Evolutionary conservation across 2,888 invertebrate species (phyloP).

Genomic region (Morpho achilles): DNA sequence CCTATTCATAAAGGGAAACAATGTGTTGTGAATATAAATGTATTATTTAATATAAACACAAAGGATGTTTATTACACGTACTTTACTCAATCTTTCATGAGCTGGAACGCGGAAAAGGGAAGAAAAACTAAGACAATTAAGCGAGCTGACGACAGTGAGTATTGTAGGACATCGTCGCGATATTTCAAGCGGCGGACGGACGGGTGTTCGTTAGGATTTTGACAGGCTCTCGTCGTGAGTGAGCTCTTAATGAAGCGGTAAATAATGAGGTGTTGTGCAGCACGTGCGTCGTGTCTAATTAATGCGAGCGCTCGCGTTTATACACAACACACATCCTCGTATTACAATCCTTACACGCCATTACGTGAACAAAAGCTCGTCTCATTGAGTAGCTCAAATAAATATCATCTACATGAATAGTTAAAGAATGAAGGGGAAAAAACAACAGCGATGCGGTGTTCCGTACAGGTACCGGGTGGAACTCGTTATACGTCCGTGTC

Average conservation of each 20-base stretch:
- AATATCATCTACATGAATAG: conserved; percentile 40
- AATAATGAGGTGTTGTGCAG: conserved; percentile 74
- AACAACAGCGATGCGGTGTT: conserved; percentile 37
- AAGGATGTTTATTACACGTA: neutral
- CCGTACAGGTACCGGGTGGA: conserved; percentile 46
- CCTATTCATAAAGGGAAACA: too few relatives aligned
- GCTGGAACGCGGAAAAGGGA: conserved; percentile 1
- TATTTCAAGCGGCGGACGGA: conserved; percentile 64
- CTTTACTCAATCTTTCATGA: conserved; percentile 1
- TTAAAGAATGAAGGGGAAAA: conserved; percentile 35
- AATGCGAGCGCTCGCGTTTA: conserved; percentile 48
- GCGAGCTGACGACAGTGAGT: conserved; percentile 66
- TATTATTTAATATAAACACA: too few relatives aligned
- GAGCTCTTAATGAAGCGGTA: conserved; percentile 77
- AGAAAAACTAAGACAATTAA: conserved; percentile 65
- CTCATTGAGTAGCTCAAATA: conserved; percentile 36
- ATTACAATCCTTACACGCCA: conserved; percentile 44
- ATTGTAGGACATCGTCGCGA: conserved; percentile 70
- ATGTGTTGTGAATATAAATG: too few relatives aligned
- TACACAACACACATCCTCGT: conserved; percentile 43
- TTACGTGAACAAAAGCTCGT: conserved; percentile 36
- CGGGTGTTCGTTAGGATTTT: conserved; percentile 66
- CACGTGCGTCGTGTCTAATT: conserved; percentile 68
- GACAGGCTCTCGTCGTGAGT: conserved; percentile 68
- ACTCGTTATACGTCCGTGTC: conserved; percentile 52